Percentiles rank a stretch among this genome's conserved stretches.
Conservation (phyloP, 2,797 vertebrate genomes). For the Botia kubotai region DNA sequence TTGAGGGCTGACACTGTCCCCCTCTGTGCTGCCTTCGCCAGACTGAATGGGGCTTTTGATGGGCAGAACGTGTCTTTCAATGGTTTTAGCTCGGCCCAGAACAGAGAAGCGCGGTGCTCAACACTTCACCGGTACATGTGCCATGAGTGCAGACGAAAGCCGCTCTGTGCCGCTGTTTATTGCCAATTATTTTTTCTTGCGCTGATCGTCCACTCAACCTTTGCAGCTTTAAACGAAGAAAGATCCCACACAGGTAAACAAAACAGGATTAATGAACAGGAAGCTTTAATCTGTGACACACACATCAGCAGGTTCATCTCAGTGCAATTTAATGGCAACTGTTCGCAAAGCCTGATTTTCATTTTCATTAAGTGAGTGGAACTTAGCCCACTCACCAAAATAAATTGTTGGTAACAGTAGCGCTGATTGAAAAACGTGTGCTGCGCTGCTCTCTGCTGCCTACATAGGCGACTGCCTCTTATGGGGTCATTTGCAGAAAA, state of each 20-base stretch:
- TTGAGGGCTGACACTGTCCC: constrained; percentile 81
- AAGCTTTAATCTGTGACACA: background rate
- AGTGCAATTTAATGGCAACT: background rate
- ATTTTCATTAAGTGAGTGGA: background rate
- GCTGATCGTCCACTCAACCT: constrained; percentile 45
- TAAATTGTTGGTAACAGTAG: too few species aligned
- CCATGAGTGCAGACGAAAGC: constrained; percentile 80
- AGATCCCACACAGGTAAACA: constrained; percentile 54
- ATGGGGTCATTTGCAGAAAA: too few species aligned
- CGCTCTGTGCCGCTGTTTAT: constrained; percentile 80
- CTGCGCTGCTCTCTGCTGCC: too few species aligned
- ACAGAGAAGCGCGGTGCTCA: constrained; percentile 53
- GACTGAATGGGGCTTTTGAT: constrained; percentile 87
- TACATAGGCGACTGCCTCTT: too few species aligned
- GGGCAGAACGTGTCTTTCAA: constrained; percentile 81
- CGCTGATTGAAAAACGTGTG: too few species aligned
- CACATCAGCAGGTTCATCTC: background rate
- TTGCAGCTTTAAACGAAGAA: constrained; percentile 68
- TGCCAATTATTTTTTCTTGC: constrained; percentile 78
- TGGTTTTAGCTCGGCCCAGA: constrained; percentile 71
- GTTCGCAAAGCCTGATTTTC: background rate
- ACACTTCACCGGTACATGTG: constrained; percentile 82
- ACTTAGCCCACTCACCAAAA: too few species aligned
- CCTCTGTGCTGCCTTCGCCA: constrained; percentile 79
- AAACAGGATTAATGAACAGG: constrained; percentile 40